These are phyloP conservation scores for Ormyrus pomaceus DNA, from an alignment of 2,888 invertebrate species.

Conservation along the genomic window DNA sequence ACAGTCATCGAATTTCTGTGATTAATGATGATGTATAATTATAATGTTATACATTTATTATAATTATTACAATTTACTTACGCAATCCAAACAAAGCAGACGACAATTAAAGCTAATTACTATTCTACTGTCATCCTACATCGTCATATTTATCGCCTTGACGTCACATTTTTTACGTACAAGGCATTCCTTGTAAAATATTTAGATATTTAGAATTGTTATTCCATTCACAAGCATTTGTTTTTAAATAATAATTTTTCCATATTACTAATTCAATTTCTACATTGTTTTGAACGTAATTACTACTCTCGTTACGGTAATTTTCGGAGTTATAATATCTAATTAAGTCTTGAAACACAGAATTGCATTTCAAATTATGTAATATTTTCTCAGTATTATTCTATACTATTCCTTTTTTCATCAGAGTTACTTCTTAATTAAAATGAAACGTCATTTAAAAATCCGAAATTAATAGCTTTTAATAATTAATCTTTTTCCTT, in stretches of 20 bases:
- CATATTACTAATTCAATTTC: background rate
- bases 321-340: background rate
- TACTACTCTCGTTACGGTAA: background rate
- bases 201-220: background rate
- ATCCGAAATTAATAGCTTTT: too few species aligned
- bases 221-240: background rate
- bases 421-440: too few species aligned
- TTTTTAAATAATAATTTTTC: slow-evolving; percentile 8
- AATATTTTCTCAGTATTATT: too few species aligned
- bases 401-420: too few species aligned
- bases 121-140: background rate
- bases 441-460: too few species aligned
- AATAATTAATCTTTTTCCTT: too few species aligned
- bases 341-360: too few species aligned
- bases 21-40: background rate
- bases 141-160: too few species aligned
- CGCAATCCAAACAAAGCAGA: slow-evolving; percentile 12
- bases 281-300: background rate
- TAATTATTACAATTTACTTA: slow-evolving; percentile 20
- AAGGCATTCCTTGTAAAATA: too few species aligned
- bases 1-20: background rate
- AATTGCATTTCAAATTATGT: too few species aligned
- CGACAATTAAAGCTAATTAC: slow-evolving; percentile 13
- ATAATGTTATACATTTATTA: slow-evolving; percentile 1
- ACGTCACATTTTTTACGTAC: too few species aligned